Percentiles rank a stretch among this genome's conserved stretches.
Evolutionary conservation across 2,888 invertebrate genomes (phyloP).

Genomic region (Epinotia brunnichana): DNA sequence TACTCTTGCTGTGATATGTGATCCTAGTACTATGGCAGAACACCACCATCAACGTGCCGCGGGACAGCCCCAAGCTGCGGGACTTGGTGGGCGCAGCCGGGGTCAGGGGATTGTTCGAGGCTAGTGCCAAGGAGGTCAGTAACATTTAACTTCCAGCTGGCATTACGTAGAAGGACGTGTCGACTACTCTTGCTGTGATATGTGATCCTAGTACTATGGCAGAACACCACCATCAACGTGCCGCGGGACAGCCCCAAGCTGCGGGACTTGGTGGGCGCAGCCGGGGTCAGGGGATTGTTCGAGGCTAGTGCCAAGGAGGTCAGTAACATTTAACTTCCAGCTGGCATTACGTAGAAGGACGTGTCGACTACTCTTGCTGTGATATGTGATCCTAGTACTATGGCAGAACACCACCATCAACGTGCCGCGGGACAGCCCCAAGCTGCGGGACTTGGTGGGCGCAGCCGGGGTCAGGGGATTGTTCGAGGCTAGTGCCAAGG

Average conservation of each 20-base stretch:
- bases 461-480: slow-evolving; percentile 50
- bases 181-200: too few relatives aligned
- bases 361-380: too few relatives aligned
- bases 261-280: slow-evolving; percentile 86
- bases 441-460: slow-evolving; percentile 87
- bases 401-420: slow-evolving; percentile 89
- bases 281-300: slow-evolving; percentile 49
- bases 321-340: slow-evolving; percentile 10
- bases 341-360: not conserved
- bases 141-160: not conserved
- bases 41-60: slow-evolving; percentile 84
- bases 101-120: slow-evolving; percentile 53
- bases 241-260: slow-evolving; percentile 74
- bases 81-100: slow-evolving; percentile 85
- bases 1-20: too few relatives aligned
- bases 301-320: slow-evolving; percentile 57
- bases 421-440: slow-evolving; percentile 73
- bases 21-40: slow-evolving; percentile 85
- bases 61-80: slow-evolving; percentile 78
- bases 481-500: slow-evolving; percentile 52
- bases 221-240: slow-evolving; percentile 88
- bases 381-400: too few relatives aligned
- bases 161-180: too few relatives aligned
- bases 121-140: slow-evolving; percentile 53
- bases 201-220: slow-evolving; percentile 54